Conservation (phyloP, 2,888 invertebrate species). For the Orthosia gracilis region DNA sequence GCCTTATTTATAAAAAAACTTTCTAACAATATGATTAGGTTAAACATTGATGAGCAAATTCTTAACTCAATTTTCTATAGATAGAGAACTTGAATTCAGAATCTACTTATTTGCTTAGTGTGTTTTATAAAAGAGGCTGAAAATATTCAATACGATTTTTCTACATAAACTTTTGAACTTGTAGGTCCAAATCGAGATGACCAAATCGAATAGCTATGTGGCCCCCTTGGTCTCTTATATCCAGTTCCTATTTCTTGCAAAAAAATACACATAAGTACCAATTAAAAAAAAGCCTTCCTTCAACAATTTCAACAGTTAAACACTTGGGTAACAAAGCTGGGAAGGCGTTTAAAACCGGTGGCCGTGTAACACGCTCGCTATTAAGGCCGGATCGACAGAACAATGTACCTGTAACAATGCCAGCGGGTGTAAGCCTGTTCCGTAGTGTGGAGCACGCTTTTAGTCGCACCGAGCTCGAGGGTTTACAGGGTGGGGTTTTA, state of each 20-base stretch:
- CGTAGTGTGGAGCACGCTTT: constrained; percentile 74
- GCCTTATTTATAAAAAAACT: too few species aligned
- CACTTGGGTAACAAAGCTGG: constrained; percentile 28
- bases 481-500: constrained; percentile 31
- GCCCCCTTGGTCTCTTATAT: background rate
- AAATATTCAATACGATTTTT: too few species aligned
- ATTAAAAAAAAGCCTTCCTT: constrained; percentile 20
- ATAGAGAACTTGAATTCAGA: too few species aligned
- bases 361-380: constrained; percentile 59
- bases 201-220: background rate
- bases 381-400: constrained; percentile 72
- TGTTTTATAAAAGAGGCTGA: too few species aligned
- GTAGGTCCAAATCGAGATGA: background rate
- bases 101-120: too few species aligned
- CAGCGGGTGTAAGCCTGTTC: constrained; percentile 73
- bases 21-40: too few species aligned
- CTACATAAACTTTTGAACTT: too few species aligned
- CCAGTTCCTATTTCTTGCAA: background rate
- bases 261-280: constrained; percentile 1
- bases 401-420: constrained; percentile 73
- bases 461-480: constrained; percentile 61
- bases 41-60: too few species aligned
- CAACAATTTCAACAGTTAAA: constrained; percentile 22
- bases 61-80: too few species aligned
- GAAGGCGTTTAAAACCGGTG: constrained; percentile 57